Base-by-base conservation (phyloP, 1,140 invertebrate genomes). In the Diachasmimorpha longicaudata region DNA sequence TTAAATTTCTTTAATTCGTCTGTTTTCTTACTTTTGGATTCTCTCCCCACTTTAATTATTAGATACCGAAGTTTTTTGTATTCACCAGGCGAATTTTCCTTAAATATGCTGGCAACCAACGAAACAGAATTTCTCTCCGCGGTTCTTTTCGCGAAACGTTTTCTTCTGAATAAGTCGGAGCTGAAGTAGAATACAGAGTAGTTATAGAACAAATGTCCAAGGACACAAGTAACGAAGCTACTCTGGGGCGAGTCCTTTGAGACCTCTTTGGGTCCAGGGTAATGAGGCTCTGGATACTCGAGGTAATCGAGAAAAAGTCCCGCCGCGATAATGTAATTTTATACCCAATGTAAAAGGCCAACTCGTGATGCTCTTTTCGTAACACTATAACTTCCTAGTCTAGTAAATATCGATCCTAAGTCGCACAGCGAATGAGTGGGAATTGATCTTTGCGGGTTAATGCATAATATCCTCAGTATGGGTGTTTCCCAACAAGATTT, bases 301-400 rank as follows among this genome's bases (percentile, higher is more conserved):
- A 63, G 23, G 58, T 63, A 63, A 63, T 63, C 58, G 58, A 63
- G 58, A 23, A 63, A 63, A 63, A 63, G 58, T 63, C 58, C 21
- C 23, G 14, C 2, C 21, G 58, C 58, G 58, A 63, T 63, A 63
- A 63, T 63, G 58, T 25, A 63, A 63, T 63, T 63, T 63, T 25
- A 25, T 63, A 63, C 58, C 58, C 58, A 25, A 25, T 13, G 58
- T 63, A 63, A 63, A 63, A 63, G 58, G 58, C 58, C 58, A 63
- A 63, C 58, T 63, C 58, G 58, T 63, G 58, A 63, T 63, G 58
- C 58, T 25, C 58, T 63, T 25, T 63, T 63, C 58, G 58, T 25
- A 23, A 25, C 58, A 25, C 21, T 63, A 23, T 31, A 63, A 63
- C 21, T 63, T 63, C 58, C 58, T 23, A 11, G 4, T 63, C 58